Evolutionary conservation across 92 coral and sea anemone species (phyloP).

Genomic region (Metridium senile): DNA sequence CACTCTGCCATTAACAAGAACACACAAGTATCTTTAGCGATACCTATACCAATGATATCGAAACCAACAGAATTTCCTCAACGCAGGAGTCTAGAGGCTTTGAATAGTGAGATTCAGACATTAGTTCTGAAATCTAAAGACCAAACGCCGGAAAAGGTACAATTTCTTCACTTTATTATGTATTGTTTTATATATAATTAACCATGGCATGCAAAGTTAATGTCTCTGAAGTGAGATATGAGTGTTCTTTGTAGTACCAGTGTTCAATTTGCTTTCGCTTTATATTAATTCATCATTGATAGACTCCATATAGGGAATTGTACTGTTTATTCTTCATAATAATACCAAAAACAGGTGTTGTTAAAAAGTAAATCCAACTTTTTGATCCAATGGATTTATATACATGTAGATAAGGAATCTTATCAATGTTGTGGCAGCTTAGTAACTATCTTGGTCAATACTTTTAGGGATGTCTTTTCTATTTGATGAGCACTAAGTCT

Average conservation of each 20-base stretch:
- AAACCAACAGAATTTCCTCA: conserved; percentile 75
- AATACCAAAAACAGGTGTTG: not conserved
- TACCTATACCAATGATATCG: conserved; percentile 86
- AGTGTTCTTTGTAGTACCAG: not conserved
- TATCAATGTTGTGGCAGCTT: conserved; percentile 2
- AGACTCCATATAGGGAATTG: too few species aligned
- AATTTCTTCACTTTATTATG: too few species aligned
- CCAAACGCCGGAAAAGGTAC: conserved; percentile 44
- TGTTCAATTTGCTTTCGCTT: not conserved
- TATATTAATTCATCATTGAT: too few species aligned
- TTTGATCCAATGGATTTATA: not conserved
- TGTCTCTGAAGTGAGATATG: too few species aligned
- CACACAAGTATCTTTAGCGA: conserved; percentile 75
- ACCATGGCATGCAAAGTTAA: not conserved
- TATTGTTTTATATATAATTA: too few species aligned
- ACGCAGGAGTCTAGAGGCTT: conserved; percentile 86
- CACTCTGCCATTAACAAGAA: conserved; percentile 82
- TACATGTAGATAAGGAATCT: not conserved
- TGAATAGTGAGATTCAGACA: conserved; percentile 84
- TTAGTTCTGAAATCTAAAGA: conserved; percentile 66
- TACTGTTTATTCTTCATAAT: too few species aligned
- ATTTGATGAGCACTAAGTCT: too few species aligned
- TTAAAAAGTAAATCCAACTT: not conserved
- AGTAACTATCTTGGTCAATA: conserved; percentile 3
- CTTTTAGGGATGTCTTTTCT: not conserved